Evolutionary conservation across 2,888 invertebrate species (phyloP).

Genomic region (Polia nebulosa): DNA sequence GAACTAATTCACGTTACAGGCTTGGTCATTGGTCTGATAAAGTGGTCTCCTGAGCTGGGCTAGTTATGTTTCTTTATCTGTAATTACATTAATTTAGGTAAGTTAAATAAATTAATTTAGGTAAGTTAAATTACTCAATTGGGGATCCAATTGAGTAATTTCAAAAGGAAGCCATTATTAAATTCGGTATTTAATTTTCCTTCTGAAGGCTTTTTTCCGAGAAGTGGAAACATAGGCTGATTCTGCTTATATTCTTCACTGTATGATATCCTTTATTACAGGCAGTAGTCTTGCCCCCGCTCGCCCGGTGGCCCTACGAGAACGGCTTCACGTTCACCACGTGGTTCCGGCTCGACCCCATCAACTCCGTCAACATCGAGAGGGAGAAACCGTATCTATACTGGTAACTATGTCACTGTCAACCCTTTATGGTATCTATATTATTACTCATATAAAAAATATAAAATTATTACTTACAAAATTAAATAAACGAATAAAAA

Average conservation of each 20-base stretch:
- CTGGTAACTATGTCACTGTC: slow-evolving; percentile 92
- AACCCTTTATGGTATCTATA: not conserved
- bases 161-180: not conserved
- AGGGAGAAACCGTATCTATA: slow-evolving; percentile 99
- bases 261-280: slow-evolving; percentile 85
- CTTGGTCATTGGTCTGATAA: not conserved
- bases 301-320: slow-evolving; percentile 99
- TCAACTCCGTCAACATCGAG: slow-evolving; percentile 99
- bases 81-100: too few relatives aligned
- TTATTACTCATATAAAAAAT: too few relatives aligned
- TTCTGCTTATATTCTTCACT: not conserved
- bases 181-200: too few relatives aligned
- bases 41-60: not conserved
- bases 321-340: slow-evolving; percentile 99
- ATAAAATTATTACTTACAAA: too few relatives aligned
- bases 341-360: slow-evolving; percentile 99
- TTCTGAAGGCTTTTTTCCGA: too few relatives aligned
- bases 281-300: slow-evolving; percentile 99
- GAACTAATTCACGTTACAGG: not conserved
- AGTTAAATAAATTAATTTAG: too few relatives aligned
- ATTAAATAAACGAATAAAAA: too few relatives aligned
- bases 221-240: too few relatives aligned
- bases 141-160: not conserved
- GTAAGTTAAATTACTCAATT: too few relatives aligned
- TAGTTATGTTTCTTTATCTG: too few relatives aligned